These are phyloP conservation scores for Anas platyrhynchos DNA, from an alignment of 2,113 vertebrate genomes.

Conservation along the genomic window DNA sequence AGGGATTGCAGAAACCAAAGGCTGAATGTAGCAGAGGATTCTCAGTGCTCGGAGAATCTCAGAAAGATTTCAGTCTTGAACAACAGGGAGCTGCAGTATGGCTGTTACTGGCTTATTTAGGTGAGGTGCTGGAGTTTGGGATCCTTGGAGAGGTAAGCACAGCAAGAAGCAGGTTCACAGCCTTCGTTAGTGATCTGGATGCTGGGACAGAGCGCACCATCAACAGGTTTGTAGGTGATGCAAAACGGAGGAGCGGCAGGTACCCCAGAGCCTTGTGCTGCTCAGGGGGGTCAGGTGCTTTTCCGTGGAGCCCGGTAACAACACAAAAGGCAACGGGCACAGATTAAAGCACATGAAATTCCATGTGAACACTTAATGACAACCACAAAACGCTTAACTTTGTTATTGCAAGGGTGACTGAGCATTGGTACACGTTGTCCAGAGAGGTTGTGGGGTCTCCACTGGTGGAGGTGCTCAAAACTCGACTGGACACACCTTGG, in stretches of 20 bases:
- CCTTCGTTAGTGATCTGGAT: neutral
- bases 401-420: neutral
- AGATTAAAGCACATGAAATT: neutral
- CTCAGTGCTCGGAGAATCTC: neutral
- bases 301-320: neutral
- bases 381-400: too few relatives aligned
- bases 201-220: neutral
- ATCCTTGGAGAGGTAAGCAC: neutral
- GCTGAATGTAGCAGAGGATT: neutral
- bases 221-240: neutral
- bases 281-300: neutral
- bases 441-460: neutral
- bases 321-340: neutral
- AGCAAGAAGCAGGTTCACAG: neutral
- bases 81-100: neutral
- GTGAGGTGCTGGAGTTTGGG: neutral
- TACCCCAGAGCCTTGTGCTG: neutral
- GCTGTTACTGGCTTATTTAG: neutral
- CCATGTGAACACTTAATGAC: too few relatives aligned
- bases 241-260: neutral
- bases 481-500: rapidly evolving
- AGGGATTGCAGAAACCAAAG: neutral
- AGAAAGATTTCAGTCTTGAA: neutral
- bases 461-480: neutral
- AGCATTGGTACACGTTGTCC: neutral